These are phyloP conservation scores for Carpatolechia fugitivella DNA, from an alignment of 2,888 invertebrate species.

Conservation along the genomic window DNA sequence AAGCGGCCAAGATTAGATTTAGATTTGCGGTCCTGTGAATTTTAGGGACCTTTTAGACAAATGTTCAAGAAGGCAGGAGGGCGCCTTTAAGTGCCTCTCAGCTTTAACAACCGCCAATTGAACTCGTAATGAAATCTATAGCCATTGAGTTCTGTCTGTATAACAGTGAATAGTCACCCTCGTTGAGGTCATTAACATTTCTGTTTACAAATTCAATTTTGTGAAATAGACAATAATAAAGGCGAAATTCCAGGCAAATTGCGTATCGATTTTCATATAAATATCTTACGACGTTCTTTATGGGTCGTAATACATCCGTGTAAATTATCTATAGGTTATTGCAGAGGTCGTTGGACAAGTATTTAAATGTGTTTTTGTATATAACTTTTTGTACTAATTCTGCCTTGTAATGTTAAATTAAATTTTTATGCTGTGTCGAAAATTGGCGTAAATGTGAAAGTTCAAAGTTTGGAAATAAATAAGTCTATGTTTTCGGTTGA, in stretches of 20 bases:
- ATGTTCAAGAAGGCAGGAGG: background rate
- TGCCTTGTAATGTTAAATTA: no score
- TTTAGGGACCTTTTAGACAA: background rate
- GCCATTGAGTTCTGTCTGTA: no score
- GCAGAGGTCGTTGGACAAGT: no score
- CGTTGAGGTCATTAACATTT: background rate
- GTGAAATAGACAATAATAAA: background rate
- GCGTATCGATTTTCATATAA: background rate
- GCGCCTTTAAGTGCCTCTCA: conserved; percentile 1
- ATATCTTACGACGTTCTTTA: background rate
- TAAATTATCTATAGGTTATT: background rate
- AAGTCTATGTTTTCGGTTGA: no score
- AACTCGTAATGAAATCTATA: background rate
- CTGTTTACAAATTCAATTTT: conserved; percentile 1
- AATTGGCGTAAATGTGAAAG: no score
- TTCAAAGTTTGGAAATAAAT: no score
- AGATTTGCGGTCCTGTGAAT: no score
- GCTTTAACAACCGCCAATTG: background rate
- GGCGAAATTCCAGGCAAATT: background rate
- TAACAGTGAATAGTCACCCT: background rate
- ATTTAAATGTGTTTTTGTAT: no score
- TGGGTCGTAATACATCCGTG: background rate
- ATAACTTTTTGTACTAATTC: no score
- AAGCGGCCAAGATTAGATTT: no score
- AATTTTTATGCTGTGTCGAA: no score